Evolutionary conservation across 1,140 invertebrate species (phyloP), one percentile per base, ranked within the genome.

Genomic region (Ceratina calcarata): DNA sequence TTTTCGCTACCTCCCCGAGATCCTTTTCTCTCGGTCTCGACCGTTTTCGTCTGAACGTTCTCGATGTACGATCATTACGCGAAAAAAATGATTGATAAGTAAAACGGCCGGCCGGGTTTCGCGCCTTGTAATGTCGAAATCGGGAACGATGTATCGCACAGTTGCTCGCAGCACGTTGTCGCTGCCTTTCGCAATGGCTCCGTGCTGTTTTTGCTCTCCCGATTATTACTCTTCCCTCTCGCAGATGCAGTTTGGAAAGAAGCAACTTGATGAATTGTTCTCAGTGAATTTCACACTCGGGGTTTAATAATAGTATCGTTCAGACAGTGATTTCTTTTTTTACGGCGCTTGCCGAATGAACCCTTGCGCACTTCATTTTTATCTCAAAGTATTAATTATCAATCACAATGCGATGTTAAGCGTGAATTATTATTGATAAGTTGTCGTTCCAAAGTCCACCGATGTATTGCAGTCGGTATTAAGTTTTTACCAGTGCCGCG

Each of bases 401-500:
- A n/a, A n/a, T n/a, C n/a, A n/a, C n/a, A n/a, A n/a, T n/a, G n/a
- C n/a, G n/a, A n/a, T n/a, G n/a, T n/a, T n/a, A n/a, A n/a, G n/a
- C n/a, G n/a, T n/a, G 27, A 32, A 32, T 32, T 32, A 32, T 32
- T 32, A 32, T 32, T 32, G 27, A 32, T 32, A 32, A 32, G 27
- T 32, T 2, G 27, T 32, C 27, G 27, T 32, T 45, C 8, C 37
- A 6, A 45, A 45, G 37, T 45, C 37, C 8, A 10, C 18, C 67
- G 67, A 77, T 51, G n/a, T 51, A 32, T 45, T 10, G 37, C 37
- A 45, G 10, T 10, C 37, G 68, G 27, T 62, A 22, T 77, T 61
- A 75, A 61, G n/a, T 80, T 80, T 80, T 80, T 69, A 45, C 45
- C 12, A 20, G 51, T 24, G 27, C 51, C 51, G 51, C 57, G 66